Evolutionary conservation across 2,113 vertebrate genomes (phyloP).

Genomic region (Melozone crissalis): DNA sequence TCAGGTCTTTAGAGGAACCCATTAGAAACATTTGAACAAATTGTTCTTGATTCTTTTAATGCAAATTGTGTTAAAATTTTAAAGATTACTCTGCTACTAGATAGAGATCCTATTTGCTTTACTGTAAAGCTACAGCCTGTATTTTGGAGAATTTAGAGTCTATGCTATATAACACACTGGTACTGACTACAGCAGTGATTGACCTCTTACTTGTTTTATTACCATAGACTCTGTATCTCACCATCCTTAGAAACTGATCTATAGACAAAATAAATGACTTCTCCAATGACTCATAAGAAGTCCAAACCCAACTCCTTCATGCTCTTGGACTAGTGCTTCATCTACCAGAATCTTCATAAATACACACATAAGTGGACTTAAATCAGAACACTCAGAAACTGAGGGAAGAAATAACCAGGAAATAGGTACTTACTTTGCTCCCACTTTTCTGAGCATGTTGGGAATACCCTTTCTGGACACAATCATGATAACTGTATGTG

Average conservation of each 20-base stretch:
- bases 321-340: neutral
- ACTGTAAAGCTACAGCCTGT: neutral
- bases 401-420: neutral
- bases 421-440: neutral
- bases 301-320: neutral
- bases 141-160: neutral
- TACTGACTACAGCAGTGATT: neutral
- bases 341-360: neutral
- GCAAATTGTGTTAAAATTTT: neutral
- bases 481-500: fast-evolving
- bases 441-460: neutral
- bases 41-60: neutral
- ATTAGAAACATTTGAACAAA: neutral
- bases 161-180: neutral
- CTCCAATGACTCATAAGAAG: neutral
- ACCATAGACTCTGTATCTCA: neutral
- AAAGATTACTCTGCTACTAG: neutral
- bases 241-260: neutral
- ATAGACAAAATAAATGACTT: neutral
- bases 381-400: neutral
- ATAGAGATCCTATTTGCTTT: neutral
- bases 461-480: neutral
- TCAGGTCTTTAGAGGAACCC: neutral
- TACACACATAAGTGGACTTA: neutral
- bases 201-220: neutral